Evolutionary conservation across 2,888 invertebrate species (phyloP).

Genomic region (Cosmia pyralina): DNA sequence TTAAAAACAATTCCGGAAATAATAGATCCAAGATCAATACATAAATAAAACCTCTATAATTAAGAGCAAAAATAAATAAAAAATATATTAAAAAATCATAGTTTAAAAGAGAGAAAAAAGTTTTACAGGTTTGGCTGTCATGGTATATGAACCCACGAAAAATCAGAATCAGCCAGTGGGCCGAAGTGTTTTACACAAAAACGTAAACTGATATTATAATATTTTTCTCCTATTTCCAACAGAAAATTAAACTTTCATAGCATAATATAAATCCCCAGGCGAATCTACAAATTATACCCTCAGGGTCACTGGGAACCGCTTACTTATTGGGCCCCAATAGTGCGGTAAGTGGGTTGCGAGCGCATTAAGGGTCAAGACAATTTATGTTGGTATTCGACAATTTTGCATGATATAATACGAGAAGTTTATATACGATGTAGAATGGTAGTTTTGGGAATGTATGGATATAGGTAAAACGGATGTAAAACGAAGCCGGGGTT

Average conservation of each 20-base stretch:
- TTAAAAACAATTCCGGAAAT: too few relatives aligned
- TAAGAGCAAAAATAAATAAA: too few relatives aligned
- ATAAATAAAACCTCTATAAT: too few relatives aligned
- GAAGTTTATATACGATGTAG: neutral
- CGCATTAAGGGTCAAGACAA: conserved; percentile 3
- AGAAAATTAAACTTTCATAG: conserved; percentile 11
- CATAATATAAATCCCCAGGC: conserved; percentile 15
- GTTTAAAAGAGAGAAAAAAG: too few relatives aligned
- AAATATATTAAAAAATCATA: too few relatives aligned
- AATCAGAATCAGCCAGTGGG: too few relatives aligned
- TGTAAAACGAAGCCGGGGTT: too few relatives aligned
- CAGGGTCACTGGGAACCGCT: conserved; percentile 22
- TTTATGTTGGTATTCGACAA: conserved; percentile 21
- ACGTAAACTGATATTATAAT: too few relatives aligned
- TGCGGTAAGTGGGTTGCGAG: conserved; percentile 20
- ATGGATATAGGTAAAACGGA: neutral
- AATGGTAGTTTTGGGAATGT: neutral
- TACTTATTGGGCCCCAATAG: conserved; percentile 9
- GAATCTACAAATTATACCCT: conserved; percentile 9
- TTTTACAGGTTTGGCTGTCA: too few relatives aligned
- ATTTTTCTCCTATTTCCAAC: neutral
- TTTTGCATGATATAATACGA: conserved; percentile 5
- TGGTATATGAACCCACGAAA: too few relatives aligned
- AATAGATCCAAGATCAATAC: too few relatives aligned
- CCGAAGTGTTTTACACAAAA: too few relatives aligned